These are phyloP conservation scores for Dicaeum eximium DNA, from an alignment of 2,113 vertebrate species.

Conservation along the genomic window DNA sequence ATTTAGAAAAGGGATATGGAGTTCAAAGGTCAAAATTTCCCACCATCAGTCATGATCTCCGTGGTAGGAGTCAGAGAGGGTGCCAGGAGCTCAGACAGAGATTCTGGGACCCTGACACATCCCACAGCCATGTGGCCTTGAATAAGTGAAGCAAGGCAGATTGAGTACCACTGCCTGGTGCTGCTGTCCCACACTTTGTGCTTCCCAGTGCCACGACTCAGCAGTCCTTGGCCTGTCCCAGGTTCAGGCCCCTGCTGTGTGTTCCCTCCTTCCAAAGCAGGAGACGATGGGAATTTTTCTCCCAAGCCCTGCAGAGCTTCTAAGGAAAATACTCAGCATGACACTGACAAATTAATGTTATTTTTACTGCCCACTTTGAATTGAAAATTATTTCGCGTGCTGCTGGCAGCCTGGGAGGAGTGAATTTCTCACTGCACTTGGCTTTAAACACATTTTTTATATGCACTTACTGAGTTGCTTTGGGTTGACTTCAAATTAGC, in stretches of 20 bases:
- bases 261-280: neutral
- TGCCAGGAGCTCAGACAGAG: neutral
- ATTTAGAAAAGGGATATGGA: slow-evolving; percentile 50
- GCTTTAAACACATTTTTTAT: neutral
- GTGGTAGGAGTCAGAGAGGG: neutral
- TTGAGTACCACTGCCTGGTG: neutral
- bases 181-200: neutral
- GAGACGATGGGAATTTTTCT: neutral
- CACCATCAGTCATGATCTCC: slow-evolving; percentile 5
- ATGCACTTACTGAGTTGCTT: neutral
- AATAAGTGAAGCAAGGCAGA: neutral
- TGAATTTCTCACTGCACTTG: neutral
- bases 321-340: neutral
- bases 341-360: neutral
- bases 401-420: neutral
- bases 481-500: neutral
- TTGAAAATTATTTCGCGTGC: neutral
- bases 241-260: neutral
- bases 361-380: neutral
- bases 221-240: neutral
- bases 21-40: slow-evolving; percentile 51
- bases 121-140: neutral
- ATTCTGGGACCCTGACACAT: neutral
- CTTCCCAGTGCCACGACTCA: neutral
- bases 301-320: neutral